These are phyloP conservation scores for Pachymerium ferrugineum DNA, from an alignment of 2,888 invertebrate species.

Conservation along the genomic window DNA sequence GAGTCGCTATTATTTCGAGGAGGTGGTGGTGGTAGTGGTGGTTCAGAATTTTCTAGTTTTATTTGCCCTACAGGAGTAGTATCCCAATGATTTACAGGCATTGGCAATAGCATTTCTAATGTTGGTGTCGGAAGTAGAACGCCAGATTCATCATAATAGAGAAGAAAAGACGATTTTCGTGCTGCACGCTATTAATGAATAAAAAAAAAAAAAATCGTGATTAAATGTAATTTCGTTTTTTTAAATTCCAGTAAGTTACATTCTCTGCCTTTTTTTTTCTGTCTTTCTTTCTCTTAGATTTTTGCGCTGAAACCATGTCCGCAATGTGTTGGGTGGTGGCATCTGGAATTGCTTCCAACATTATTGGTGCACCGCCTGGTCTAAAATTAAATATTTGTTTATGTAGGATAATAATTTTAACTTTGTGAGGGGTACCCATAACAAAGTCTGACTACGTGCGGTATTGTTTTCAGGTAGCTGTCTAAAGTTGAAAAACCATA, in stretches of 20 bases:
- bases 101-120: no score
- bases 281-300: no score
- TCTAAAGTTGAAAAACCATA: background rate
- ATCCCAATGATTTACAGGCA: no score
- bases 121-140: no score
- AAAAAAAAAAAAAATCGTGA: no score
- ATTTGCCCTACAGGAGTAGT: no score
- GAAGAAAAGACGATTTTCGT: background rate
- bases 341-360: background rate
- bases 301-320: background rate
- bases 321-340: background rate
- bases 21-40: no score
- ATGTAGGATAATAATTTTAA: no score
- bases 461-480: background rate
- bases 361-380: background rate
- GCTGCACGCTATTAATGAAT: background rate
- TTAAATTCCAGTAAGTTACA: background rate
- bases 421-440: background rate
- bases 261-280: background rate
- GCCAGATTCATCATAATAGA: no score
- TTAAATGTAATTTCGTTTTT: no score
- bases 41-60: no score
- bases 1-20: no score
- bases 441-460: background rate
- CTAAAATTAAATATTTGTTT: background rate